Conservation (phyloP, 2,113 vertebrate species). For the Lutjanus erythropterus region DNA sequence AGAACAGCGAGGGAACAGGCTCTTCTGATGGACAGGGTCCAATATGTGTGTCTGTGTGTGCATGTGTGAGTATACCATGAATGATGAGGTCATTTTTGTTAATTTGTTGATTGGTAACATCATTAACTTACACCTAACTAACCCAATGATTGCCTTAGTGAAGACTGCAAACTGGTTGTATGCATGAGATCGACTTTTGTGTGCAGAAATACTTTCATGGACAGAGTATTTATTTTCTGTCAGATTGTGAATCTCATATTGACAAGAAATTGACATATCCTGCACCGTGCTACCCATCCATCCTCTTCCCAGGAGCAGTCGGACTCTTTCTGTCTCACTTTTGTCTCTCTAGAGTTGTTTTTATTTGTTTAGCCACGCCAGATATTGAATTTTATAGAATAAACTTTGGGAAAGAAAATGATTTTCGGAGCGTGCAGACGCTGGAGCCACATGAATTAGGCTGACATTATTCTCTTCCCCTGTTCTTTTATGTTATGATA, state of each 20-base stretch:
- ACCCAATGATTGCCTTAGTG: background rate
- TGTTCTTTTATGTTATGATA: slow-evolving; percentile 26
- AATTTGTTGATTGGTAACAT: slow-evolving; percentile 29
- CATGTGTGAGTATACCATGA: slow-evolving; percentile 4
- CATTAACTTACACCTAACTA: background rate
- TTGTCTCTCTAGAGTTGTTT: slow-evolving; percentile 34
- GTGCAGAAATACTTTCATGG: slow-evolving; percentile 23
- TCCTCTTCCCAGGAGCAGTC: slow-evolving; percentile 32
- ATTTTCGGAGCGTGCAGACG: slow-evolving; percentile 24
- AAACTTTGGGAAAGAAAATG: slow-evolving; percentile 32
- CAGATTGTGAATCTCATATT: slow-evolving; percentile 34
- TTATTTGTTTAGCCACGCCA: slow-evolving; percentile 35
- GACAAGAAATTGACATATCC: slow-evolving; percentile 43
- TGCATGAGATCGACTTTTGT: slow-evolving; percentile 19
- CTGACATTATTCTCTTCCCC: slow-evolving; percentile 2
- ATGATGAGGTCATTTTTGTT: slow-evolving; percentile 10
- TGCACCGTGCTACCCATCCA: slow-evolving; percentile 1
- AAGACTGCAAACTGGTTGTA: background rate
- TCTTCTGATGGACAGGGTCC: slow-evolving; percentile 63
- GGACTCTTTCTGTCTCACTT: slow-evolving; percentile 23
- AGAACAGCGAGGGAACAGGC: slow-evolving; percentile 65
- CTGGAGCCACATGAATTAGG: background rate
- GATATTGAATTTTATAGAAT: slow-evolving; percentile 36
- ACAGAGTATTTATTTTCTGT: slow-evolving; percentile 47
- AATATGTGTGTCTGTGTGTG: slow-evolving; percentile 10